Evolutionary conservation across 2,797 vertebrate genomes (phyloP).

Genomic region (Meriones psammophilus): DNA sequence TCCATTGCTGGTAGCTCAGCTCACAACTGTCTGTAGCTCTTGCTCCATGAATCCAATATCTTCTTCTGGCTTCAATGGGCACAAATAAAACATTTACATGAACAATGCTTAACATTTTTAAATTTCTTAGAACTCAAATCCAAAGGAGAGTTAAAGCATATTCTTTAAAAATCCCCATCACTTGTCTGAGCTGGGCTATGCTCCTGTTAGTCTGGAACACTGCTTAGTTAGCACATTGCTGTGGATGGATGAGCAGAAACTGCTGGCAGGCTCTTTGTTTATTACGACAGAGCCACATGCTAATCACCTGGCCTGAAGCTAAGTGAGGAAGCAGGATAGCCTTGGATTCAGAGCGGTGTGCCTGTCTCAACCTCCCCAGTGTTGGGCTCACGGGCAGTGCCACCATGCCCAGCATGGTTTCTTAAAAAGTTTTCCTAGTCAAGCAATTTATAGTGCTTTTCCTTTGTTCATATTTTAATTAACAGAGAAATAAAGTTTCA

Average conservation of each 20-base stretch:
- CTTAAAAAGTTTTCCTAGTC: neutral
- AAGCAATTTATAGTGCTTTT: neutral
- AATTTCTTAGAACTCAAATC: slow-evolving; percentile 36
- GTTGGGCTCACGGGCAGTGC: neutral
- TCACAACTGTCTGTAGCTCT: too few relatives aligned
- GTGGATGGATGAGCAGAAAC: neutral
- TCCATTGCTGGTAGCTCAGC: too few relatives aligned
- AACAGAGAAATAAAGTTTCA: neutral
- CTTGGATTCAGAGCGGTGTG: neutral
- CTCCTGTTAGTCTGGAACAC: neutral
- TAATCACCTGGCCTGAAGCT: neutral
- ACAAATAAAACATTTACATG: neutral
- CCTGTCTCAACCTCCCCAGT: neutral
- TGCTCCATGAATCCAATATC: too few relatives aligned
- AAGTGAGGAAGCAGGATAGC: neutral
- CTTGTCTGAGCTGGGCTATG: neutral
- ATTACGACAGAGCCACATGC: neutral
- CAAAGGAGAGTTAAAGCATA: slow-evolving; percentile 9
- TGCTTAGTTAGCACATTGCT: neutral
- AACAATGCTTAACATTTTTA: neutral
- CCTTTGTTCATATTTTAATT: slow-evolving; percentile 33
- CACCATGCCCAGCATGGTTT: neutral
- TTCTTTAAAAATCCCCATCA: neutral
- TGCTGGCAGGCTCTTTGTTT: neutral
- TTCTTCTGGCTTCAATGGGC: neutral